Percentiles rank a stretch among this genome's conserved stretches.
Evolutionary conservation across 2,797 vertebrate genomes (phyloP).

Genomic region (Salmo trutta): DNA sequence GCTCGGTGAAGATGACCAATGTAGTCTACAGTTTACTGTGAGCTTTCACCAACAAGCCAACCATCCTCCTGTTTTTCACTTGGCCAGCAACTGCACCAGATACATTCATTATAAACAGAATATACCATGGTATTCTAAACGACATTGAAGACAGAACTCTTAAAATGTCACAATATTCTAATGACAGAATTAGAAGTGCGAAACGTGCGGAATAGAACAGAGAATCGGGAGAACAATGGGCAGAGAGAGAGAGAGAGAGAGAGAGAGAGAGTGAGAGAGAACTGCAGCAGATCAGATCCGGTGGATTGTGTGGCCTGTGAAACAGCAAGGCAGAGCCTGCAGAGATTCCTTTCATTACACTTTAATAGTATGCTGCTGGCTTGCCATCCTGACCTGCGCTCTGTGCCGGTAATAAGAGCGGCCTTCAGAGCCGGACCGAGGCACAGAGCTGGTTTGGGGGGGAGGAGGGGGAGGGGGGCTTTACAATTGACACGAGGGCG

Average conservation of each 20-base stretch:
- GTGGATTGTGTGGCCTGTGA: constrained; percentile 56
- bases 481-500: constrained; percentile 73
- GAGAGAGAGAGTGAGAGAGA: constrained; percentile 33
- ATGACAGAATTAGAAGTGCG: too few species aligned
- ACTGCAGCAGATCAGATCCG: neutral
- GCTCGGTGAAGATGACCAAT: neutral
- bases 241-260: constrained; percentile 33
- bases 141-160: too few species aligned
- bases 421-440: constrained; percentile 74
- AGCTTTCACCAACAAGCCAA: neutral
- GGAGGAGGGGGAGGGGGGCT: constrained; percentile 49
- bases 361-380: constrained; percentile 78
- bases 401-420: constrained; percentile 78
- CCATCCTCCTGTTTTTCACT: neutral
- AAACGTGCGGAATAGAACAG: constrained; percentile 28
- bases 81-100: neutral
- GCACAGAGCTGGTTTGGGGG: constrained; percentile 64
- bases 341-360: constrained; percentile 79
- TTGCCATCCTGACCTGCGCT: constrained; percentile 76
- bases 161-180: neutral
- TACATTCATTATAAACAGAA: neutral
- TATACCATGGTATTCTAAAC: neutral
- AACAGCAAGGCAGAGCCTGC: constrained; percentile 70
- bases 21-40: neutral
- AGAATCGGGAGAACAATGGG: constrained; percentile 60